Evolutionary conservation across 2,113 vertebrate species (phyloP).

Genomic region (Xenus cinereus): DNA sequence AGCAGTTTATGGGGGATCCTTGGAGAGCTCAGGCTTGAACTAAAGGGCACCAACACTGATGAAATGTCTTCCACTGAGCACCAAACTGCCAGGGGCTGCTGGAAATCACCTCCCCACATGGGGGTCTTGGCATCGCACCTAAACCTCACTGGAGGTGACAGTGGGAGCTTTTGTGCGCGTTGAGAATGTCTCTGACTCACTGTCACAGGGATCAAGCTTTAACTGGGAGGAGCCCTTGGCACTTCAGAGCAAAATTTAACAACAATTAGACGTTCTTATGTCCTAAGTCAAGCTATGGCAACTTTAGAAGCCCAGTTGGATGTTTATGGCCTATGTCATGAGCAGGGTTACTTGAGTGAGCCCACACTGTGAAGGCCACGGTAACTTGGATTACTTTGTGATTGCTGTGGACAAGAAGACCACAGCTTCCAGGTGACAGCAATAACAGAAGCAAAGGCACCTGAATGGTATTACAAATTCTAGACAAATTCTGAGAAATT

Average conservation of each 20-base stretch:
- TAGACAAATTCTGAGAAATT: neutral
- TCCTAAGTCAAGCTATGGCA: neutral
- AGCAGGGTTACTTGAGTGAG: neutral
- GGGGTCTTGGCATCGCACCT: neutral
- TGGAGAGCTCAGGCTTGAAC: neutral
- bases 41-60: neutral
- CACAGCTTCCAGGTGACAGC: neutral
- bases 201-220: neutral
- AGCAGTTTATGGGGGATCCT: neutral
- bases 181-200: neutral
- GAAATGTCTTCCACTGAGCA: neutral
- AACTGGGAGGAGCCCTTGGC: neutral
- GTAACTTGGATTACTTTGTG: neutral
- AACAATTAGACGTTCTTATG: neutral
- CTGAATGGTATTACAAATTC: neutral
- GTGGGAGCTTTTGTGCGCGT: rapidly evolving
- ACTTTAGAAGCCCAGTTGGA: neutral
- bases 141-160: neutral
- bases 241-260: too few relatives aligned
- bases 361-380: neutral
- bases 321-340: neutral
- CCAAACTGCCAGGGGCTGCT: neutral
- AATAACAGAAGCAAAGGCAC: neutral
- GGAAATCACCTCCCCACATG: neutral
- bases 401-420: neutral